phyloP scores from a whole-genome alignment of 2,797 vertebrate genomes.

The Falco peregrinus region DNA sequence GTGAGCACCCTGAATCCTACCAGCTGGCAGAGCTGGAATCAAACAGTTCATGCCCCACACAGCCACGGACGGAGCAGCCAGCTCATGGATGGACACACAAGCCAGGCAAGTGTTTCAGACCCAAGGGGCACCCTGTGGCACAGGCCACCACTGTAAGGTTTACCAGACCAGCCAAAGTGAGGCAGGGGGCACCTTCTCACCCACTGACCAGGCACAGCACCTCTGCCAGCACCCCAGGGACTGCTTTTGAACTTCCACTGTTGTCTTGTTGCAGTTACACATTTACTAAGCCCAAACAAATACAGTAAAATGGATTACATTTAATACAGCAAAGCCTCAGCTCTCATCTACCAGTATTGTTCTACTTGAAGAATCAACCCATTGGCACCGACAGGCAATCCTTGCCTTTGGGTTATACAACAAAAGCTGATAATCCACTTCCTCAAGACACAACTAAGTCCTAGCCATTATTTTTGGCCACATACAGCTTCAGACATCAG shows the following conservation, averaged over 20 bases:
- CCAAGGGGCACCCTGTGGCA: background rate
- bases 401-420: background rate
- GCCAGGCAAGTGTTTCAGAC: accelerated
- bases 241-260: background rate
- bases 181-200: background rate
- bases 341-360: background rate
- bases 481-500: accelerated
- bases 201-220: background rate
- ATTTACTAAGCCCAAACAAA: background rate
- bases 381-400: accelerated
- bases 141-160: no score
- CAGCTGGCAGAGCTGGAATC: background rate
- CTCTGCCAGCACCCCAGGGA: background rate
- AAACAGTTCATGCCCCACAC: accelerated
- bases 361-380: background rate
- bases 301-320: background rate
- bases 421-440: background rate
- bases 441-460: background rate
- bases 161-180: accelerated
- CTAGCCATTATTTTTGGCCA: background rate
- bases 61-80: accelerated
- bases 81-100: background rate
- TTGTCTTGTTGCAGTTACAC: background rate
- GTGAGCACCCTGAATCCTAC: background rate
- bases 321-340: background rate